A percentile compares a stretch with the other conserved stretches of the same genome.
phyloP scores from a whole-genome alignment of 2,888 invertebrate species.

The Campoplex capitator region DNA sequence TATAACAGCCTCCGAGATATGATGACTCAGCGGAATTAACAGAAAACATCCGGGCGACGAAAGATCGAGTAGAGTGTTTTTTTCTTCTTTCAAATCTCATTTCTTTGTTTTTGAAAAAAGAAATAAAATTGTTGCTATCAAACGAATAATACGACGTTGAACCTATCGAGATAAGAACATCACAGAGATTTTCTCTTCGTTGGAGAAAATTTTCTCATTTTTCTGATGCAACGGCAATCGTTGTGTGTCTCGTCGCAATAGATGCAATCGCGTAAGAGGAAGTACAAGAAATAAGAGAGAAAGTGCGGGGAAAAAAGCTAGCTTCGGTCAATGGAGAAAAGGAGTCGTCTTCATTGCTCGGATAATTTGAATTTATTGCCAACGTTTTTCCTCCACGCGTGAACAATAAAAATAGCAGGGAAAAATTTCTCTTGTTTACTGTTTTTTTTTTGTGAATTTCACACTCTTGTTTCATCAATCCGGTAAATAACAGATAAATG shows the following conservation, averaged over 20 bases:
- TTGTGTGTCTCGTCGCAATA: neutral
- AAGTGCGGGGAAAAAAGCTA: neutral
- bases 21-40: too few species aligned
- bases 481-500: too few species aligned
- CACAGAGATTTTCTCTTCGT: slow-evolving; percentile 19
- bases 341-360: slow-evolving; percentile 5
- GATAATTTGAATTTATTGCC: slow-evolving; percentile 56
- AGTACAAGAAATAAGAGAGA: neutral
- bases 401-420: neutral
- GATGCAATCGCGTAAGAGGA: neutral
- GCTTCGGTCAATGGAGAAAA: slow-evolving; percentile 1
- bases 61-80: neutral
- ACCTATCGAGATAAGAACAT: slow-evolving; percentile 21
- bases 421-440: neutral
- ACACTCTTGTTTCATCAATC: too few species aligned
- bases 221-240: neutral
- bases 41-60: too few species aligned
- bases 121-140: slow-evolving; percentile 5
- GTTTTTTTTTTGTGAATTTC: neutral
- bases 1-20: neutral
- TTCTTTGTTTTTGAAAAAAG: neutral
- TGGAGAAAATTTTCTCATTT: slow-evolving; percentile 43
- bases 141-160: slow-evolving; percentile 30
- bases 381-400: neutral
- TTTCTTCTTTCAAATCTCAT: neutral